A percentile compares a stretch with the other conserved stretches of the same genome.
Evolutionary conservation across 2,113 vertebrate genomes (phyloP).

Genomic region (Microcebus tavaratra): DNA sequence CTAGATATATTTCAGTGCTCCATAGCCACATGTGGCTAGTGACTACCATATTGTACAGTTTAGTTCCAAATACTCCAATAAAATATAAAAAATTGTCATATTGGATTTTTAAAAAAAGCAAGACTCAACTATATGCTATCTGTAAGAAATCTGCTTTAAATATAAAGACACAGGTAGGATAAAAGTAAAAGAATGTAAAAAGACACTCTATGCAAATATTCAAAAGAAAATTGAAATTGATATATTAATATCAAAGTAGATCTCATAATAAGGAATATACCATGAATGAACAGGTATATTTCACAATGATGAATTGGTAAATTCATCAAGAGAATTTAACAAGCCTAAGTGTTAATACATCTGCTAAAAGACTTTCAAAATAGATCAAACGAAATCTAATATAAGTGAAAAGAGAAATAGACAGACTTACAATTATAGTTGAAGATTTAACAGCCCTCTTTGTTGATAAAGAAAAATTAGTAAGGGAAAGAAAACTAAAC

Average conservation of each 20-base stretch:
- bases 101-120: background rate
- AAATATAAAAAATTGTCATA: background rate
- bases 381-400: background rate
- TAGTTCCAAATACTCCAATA: background rate
- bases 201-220: background rate
- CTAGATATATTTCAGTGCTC: background rate
- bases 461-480: background rate
- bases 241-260: conserved; percentile 14
- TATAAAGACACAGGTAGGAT: background rate
- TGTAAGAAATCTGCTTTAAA: background rate
- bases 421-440: background rate
- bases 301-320: background rate
- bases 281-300: background rate
- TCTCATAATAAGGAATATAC: conserved; percentile 29
- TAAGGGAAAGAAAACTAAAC: background rate
- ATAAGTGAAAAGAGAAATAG: conserved; percentile 5
- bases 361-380: background rate
- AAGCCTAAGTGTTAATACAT: background rate
- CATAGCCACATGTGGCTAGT: background rate
- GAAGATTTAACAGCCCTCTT: background rate
- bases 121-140: background rate
- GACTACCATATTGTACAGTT: background rate
- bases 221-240: background rate
- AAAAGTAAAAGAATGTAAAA: background rate
- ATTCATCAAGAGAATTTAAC: background rate